Percentiles rank a stretch among this genome's conserved stretches.
These are phyloP conservation scores for Syrphus vitripennis DNA, from an alignment of 2,888 invertebrate genomes.

Conservation along the genomic window DNA sequence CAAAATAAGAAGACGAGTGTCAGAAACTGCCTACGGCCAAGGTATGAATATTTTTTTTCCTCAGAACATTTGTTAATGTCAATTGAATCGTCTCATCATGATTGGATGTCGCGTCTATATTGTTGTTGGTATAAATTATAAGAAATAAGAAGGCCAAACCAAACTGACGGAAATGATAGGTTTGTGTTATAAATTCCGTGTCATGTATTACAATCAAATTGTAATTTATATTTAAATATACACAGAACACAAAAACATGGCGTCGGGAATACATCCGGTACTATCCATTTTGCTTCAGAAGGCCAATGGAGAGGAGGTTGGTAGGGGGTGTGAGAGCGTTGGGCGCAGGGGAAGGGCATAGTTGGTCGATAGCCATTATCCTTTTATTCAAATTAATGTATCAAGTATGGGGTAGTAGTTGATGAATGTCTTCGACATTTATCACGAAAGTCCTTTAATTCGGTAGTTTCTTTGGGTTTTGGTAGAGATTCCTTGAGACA, in stretches of 20 bases:
- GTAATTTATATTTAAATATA: conserved; percentile 60
- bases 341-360: neutral
- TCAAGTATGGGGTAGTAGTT: conserved; percentile 50
- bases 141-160: neutral
- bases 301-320: neutral
- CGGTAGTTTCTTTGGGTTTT: conserved; percentile 33
- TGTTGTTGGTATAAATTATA: neutral
- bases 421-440: conserved; percentile 67
- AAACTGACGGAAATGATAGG: conserved; percentile 45
- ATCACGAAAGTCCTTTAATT: conserved; percentile 52
- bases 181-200: conserved; percentile 50
- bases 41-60: conserved; percentile 2
- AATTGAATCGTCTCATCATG: conserved; percentile 37
- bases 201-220: conserved; percentile 67
- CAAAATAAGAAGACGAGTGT: conserved; percentile 38
- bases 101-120: neutral
- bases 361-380: conserved; percentile 46
- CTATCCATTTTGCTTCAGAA: conserved; percentile 11
- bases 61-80: conserved; percentile 57
- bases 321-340: neutral
- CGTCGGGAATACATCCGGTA: conserved; percentile 25
- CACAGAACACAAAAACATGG: conserved; percentile 25
- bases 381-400: conserved; percentile 63
- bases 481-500: conserved; percentile 55
- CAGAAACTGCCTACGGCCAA: conserved; percentile 11